Conservation (phyloP, 2,797 vertebrate genomes). For the Melanotaenia parkinsoni region DNA sequence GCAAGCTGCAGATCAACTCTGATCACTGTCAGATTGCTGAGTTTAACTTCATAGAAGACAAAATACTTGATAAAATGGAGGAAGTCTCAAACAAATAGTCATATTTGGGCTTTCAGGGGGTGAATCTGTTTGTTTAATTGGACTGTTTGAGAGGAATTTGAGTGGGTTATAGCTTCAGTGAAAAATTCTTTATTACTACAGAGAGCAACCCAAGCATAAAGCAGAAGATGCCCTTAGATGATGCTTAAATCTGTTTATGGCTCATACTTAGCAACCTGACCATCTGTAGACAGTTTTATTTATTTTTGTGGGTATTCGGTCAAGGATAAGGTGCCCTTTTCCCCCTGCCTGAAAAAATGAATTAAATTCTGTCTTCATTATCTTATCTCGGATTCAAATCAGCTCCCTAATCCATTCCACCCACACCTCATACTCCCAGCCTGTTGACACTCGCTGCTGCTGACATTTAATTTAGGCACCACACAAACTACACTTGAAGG, state of each 20-base stretch:
- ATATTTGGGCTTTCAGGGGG: conserved; percentile 1
- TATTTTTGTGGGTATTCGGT: conserved; percentile 36
- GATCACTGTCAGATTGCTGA: conserved; percentile 31
- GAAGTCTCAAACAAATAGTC: neutral
- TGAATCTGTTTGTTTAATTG: conserved; percentile 34
- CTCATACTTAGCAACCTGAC: conserved; percentile 44
- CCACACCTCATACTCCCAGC: conserved; percentile 56
- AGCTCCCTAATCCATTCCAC: conserved; percentile 81
- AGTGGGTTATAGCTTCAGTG: conserved; percentile 1
- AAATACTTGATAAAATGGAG: conserved; percentile 16
- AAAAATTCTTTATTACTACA: neutral
- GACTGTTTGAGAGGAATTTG: neutral
- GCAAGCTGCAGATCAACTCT: conserved; percentile 40
- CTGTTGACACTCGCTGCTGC: conserved; percentile 69
- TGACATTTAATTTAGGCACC: conserved; percentile 85
- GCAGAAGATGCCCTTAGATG: conserved; percentile 19
- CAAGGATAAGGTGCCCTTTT: conserved; percentile 67
- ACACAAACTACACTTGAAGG: conserved; percentile 58
- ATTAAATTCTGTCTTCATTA: conserved; percentile 86
- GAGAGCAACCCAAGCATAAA: neutral
- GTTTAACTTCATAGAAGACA: conserved; percentile 23
- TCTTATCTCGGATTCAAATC: conserved; percentile 85
- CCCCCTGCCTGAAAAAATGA: conserved; percentile 65
- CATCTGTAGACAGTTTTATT: conserved; percentile 39
- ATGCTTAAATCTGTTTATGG: conserved; percentile 19